phyloP scores from a whole-genome alignment of 2,888 invertebrate species.

The Phorcus lineatus region DNA sequence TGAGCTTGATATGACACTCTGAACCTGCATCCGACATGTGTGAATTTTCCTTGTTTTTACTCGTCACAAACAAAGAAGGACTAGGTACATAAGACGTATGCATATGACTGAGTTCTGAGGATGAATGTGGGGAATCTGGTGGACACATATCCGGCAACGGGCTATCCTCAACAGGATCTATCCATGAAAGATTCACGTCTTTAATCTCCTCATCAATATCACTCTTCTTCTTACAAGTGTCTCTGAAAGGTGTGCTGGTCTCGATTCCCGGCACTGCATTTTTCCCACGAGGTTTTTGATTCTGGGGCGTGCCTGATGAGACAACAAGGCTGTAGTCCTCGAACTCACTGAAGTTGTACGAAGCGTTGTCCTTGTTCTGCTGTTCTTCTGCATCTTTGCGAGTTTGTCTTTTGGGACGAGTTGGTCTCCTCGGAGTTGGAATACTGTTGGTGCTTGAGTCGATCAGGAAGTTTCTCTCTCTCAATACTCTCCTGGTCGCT shows the following conservation, averaged over 20 bases:
- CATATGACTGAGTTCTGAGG: neutral
- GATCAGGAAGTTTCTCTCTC: neutral
- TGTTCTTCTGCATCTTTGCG: neutral
- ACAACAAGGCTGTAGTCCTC: constrained; percentile 65
- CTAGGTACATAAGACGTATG: constrained; percentile 9
- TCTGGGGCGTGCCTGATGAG: constrained; percentile 44
- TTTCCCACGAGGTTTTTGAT: neutral
- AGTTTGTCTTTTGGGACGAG: neutral
- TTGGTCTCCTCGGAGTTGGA: neutral
- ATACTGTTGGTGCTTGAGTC: neutral
- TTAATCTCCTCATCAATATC: constrained; percentile 36
- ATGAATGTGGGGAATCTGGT: neutral
- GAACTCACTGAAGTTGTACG: constrained; percentile 64
- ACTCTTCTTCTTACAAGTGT: neutral
- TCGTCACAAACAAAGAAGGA: neutral
- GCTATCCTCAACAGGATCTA: constrained; percentile 40
- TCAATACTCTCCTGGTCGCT: neutral
- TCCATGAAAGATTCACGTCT: constrained; percentile 48
- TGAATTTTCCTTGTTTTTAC: neutral
- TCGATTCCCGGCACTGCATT: constrained; percentile 34
- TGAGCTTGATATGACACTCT: neutral
- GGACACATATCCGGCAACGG: neutral
- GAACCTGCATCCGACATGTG: neutral
- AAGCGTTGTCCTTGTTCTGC: neutral
- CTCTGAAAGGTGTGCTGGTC: constrained; percentile 59